These are phyloP conservation scores for Zoanthus sansibaricus DNA, from an alignment of 92 coral and sea anemone species.

Conservation along the genomic window DNA sequence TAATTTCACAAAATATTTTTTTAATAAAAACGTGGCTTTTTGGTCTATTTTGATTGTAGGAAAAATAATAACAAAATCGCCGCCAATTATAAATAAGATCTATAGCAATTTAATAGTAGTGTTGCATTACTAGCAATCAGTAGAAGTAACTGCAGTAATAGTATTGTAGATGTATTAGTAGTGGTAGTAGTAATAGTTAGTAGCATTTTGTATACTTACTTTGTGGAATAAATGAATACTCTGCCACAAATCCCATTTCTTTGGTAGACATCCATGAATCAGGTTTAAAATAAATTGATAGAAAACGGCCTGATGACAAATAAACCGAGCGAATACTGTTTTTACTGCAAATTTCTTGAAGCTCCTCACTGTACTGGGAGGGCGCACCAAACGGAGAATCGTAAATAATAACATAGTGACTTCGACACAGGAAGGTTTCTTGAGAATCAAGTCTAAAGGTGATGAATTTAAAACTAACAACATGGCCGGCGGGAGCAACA, in stretches of 20 bases:
- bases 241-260: conserved; percentile 13
- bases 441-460: not conserved
- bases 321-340: not conserved
- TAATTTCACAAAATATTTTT: no score
- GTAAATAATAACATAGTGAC: conserved; percentile 21
- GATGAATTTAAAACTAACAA: conserved; percentile 7
- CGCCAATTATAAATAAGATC: no score
- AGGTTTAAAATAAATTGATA: conserved; percentile 5
- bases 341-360: not conserved
- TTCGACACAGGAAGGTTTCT: not conserved
- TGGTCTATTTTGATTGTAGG: no score
- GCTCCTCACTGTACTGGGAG: not conserved
- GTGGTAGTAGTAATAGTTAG: not conserved
- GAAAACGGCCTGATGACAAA: conserved; percentile 24
- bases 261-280: not conserved
- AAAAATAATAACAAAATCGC: no score
- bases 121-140: no score
- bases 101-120: no score
- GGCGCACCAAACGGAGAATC: conserved; percentile 22
- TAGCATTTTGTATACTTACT: conserved; percentile 5
- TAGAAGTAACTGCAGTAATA: no score
- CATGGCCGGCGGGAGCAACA: conserved; percentile 17
- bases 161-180: no score
- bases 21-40: no score
- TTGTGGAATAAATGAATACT: conserved; percentile 11